phyloP scores from a whole-genome alignment of 1,140 invertebrate genomes.

The Phymastichus coffea region DNA sequence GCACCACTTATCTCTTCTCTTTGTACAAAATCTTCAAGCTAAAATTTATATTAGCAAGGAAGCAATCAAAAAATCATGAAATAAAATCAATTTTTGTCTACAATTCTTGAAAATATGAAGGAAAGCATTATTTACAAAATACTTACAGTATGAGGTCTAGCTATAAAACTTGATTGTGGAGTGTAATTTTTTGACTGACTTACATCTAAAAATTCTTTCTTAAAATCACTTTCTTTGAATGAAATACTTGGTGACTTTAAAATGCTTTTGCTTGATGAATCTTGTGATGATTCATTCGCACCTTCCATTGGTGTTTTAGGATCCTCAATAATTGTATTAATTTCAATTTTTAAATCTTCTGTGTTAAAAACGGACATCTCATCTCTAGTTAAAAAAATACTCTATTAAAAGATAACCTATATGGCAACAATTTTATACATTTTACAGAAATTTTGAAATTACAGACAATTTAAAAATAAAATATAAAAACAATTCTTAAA shows the following conservation, averaged over 20 bases:
- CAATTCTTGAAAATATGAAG: too few species aligned
- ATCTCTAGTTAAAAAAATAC: neutral
- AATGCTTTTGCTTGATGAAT: neutral
- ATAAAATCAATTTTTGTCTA: too few species aligned
- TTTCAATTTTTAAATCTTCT: slow-evolving; percentile 9
- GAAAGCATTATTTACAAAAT: neutral
- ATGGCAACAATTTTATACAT: too few species aligned
- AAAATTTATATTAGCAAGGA: too few species aligned
- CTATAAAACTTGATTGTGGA: neutral
- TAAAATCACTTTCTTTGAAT: neutral
- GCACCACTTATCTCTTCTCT: slow-evolving; percentile 28
- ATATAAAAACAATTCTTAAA: too few species aligned
- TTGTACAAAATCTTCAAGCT: slow-evolving; percentile 36
- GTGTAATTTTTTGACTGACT: too few species aligned
- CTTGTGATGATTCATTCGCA: neutral
- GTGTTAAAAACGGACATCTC: slow-evolving; percentile 22
- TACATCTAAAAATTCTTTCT: neutral
- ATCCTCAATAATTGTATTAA: slow-evolving; percentile 6
- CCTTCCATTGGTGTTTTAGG: neutral
- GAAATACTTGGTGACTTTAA: neutral
- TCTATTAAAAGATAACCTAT: too few species aligned
- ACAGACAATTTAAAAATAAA: too few species aligned
- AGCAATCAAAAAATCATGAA: too few species aligned
- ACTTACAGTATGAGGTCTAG: slow-evolving; percentile 36
- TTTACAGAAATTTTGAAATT: too few species aligned